Conservation (phyloP, 2,888 invertebrate species). For the Scaptomyza tumidula region DNA sequence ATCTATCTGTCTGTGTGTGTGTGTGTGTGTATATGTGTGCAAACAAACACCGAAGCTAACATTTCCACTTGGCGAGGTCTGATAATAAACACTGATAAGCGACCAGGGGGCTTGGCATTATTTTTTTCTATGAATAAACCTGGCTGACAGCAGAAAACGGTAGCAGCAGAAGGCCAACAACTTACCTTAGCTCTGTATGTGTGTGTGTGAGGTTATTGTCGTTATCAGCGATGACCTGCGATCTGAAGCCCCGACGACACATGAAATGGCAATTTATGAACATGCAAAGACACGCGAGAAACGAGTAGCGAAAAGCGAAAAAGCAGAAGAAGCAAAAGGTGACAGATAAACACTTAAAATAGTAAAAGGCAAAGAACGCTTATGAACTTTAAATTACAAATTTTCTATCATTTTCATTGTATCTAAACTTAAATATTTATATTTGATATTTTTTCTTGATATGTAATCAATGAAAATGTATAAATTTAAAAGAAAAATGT, state of each 20-base stretch:
- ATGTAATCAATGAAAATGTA: too few relatives aligned
- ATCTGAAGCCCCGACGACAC: slow-evolving; percentile 37
- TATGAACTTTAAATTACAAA: too few relatives aligned
- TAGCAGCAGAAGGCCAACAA: slow-evolving; percentile 1
- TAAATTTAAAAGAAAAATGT: too few relatives aligned
- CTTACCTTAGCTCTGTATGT: slow-evolving; percentile 12
- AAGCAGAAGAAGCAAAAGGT: background rate
- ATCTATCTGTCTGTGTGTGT: slow-evolving; percentile 5
- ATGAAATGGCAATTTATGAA: slow-evolving; percentile 39
- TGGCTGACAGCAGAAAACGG: slow-evolving; percentile 2
- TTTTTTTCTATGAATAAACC: slow-evolving; percentile 38
- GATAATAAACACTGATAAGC: slow-evolving; percentile 70
- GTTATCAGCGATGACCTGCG: slow-evolving; percentile 73
- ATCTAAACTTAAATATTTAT: too few relatives aligned
- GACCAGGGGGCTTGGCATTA: slow-evolving; percentile 22
- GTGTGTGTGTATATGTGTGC: slow-evolving; percentile 10
- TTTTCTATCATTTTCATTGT: too few relatives aligned
- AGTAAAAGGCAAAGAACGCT: background rate
- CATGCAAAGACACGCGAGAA: slow-evolving; percentile 19
- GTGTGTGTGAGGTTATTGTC: background rate
- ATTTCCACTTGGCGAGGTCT: slow-evolving; percentile 45
- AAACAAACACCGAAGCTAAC: slow-evolving; percentile 57
- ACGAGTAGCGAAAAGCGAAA: background rate
- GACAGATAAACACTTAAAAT: slow-evolving; percentile 6
- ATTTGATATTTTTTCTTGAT: too few relatives aligned